A percentile compares a stretch with the other conserved stretches of the same genome.
Conservation (phyloP, 1,140 invertebrate genomes). For the Frieseomelitta varia region DNA sequence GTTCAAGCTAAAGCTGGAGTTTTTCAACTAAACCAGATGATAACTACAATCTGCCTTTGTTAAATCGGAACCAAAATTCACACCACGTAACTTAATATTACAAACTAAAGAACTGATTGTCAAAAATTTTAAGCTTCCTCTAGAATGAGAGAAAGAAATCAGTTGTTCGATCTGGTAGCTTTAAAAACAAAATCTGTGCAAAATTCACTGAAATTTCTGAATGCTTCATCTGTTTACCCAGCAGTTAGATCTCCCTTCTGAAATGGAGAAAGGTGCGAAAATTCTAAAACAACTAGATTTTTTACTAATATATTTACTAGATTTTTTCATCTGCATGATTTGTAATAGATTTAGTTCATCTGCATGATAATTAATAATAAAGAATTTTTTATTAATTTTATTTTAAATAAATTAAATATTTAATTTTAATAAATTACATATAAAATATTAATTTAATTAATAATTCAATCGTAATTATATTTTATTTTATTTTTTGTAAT, state of each 20-base stretch:
- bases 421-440: too few relatives aligned
- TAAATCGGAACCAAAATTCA: neutral
- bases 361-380: too few relatives aligned
- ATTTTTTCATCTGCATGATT: too few relatives aligned
- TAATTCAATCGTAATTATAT: too few relatives aligned
- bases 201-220: neutral
- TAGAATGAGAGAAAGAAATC: neutral
- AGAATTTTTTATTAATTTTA: too few relatives aligned
- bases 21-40: neutral
- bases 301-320: too few relatives aligned
- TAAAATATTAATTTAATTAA: too few relatives aligned
- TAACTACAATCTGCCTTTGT: neutral
- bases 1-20: neutral
- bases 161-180: neutral
- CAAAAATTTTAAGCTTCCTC: neutral
- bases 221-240: neutral
- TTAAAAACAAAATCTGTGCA: too few relatives aligned
- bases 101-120: neutral
- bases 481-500: too few relatives aligned
- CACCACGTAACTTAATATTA: neutral
- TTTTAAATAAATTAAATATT: too few relatives aligned
- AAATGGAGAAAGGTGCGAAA: constrained; percentile 2
- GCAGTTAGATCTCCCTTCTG: neutral
- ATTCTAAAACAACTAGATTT: neutral
- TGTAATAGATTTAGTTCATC: too few relatives aligned